phyloP scores from a whole-genome alignment of 2,113 vertebrate species.

The Ctenodactylus gundi region DNA sequence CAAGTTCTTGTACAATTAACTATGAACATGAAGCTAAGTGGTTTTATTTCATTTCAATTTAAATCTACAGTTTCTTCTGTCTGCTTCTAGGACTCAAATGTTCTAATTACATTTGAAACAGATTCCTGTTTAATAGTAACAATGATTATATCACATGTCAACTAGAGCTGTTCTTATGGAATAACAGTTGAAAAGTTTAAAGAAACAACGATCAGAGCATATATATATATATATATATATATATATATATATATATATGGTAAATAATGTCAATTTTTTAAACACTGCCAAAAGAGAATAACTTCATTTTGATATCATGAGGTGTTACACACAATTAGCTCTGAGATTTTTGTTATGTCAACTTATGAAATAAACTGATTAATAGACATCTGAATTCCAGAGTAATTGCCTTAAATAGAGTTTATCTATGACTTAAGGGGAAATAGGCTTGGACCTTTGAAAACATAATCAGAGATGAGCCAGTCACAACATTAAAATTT shows the following conservation, averaged over 20 bases:
- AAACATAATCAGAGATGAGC: neutral
- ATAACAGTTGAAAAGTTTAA: too few relatives aligned
- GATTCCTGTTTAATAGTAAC: neutral
- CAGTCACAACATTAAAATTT: neutral
- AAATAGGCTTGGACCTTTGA: neutral
- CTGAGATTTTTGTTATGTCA: neutral
- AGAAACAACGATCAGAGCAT: too few relatives aligned
- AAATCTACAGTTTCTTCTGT: neutral
- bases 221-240: too few relatives aligned
- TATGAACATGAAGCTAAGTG: neutral
- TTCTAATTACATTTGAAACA: neutral
- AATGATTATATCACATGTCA: neutral
- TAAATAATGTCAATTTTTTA: neutral
- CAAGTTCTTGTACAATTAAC: neutral
- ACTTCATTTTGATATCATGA: neutral
- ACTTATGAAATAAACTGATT: neutral
- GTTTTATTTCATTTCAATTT: neutral
- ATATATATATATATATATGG: too few relatives aligned
- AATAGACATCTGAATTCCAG: neutral
- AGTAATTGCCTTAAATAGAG: neutral
- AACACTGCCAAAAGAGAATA: neutral
- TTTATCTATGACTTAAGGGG: neutral
- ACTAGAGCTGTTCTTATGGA: neutral
- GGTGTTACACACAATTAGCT: neutral
- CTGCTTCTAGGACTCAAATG: neutral